phyloP scores from a whole-genome alignment of 2,888 invertebrate species.

The Drosophila ezoana region DNA sequence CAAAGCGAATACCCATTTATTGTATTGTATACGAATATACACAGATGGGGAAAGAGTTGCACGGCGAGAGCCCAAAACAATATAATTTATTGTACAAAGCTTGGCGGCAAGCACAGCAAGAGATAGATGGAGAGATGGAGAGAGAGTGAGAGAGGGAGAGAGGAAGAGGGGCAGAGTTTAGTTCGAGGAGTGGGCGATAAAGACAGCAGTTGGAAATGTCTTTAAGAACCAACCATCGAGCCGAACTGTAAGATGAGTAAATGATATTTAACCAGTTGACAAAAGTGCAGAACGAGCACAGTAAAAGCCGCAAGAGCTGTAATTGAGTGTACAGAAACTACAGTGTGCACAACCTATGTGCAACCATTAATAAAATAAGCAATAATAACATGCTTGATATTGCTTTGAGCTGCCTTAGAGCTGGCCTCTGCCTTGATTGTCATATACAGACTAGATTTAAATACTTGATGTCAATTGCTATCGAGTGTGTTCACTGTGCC shows the following conservation, averaged over 20 bases:
- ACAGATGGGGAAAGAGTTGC: slow-evolving; percentile 4
- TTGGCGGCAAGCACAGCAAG: slow-evolving; percentile 22
- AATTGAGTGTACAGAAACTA: slow-evolving; percentile 33
- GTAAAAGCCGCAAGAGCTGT: slow-evolving; percentile 28
- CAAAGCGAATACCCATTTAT: slow-evolving; percentile 52
- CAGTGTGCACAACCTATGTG: slow-evolving; percentile 10
- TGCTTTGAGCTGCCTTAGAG: no score
- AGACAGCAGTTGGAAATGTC: not conserved
- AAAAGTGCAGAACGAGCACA: slow-evolving; percentile 42
- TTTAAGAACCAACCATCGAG: slow-evolving; percentile 24
- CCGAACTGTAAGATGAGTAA: slow-evolving; percentile 35
- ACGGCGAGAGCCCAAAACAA: slow-evolving; percentile 57
- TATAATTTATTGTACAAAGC: slow-evolving; percentile 68
- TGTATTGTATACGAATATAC: slow-evolving; percentile 10
- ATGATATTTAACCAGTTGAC: slow-evolving; percentile 47
- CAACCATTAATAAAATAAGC: not conserved
- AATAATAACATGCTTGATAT: no score
- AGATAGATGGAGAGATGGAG: slow-evolving; percentile 1
- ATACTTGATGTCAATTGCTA: no score
- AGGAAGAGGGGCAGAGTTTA: slow-evolving; percentile 5
- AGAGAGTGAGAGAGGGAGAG: not conserved
- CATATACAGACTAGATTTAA: no score
- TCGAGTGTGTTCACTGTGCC: no score
- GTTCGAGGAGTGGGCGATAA: not conserved
- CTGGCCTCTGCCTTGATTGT: no score